Percentiles rank a stretch among this genome's conserved stretches.
Conservation (phyloP, 2,797 vertebrate species). For the Propithecus perrieri region DNA sequence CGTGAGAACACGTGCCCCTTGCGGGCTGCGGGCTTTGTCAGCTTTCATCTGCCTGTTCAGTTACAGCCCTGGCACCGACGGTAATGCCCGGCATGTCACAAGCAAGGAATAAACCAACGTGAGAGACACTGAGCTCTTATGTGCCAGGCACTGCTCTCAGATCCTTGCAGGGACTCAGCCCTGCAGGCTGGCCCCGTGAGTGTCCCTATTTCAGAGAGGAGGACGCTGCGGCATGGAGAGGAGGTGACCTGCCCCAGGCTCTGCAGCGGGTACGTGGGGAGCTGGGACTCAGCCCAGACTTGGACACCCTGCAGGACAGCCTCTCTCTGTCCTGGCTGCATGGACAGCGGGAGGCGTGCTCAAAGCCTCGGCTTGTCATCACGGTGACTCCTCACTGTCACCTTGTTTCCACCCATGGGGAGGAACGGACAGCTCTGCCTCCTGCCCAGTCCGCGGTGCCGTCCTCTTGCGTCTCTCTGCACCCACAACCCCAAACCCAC, state of each 20-base stretch:
- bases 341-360: too few species aligned
- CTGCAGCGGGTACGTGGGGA: fast-evolving
- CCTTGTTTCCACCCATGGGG: fast-evolving
- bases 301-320: not conserved
- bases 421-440: not conserved
- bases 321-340: not conserved
- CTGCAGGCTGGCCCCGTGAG: not conserved
- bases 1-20: fast-evolving
- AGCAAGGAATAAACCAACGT: not conserved
- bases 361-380: not conserved
- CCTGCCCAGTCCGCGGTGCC: too few species aligned
- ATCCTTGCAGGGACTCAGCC: not conserved
- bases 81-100: fast-evolving
- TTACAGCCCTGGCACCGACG: not conserved
- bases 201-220: not conserved
- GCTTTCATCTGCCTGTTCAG: not conserved
- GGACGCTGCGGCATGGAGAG: not conserved
- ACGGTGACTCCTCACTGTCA: too few species aligned
- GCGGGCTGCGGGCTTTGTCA: not conserved
- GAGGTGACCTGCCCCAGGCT: not conserved
- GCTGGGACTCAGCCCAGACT: not conserved
- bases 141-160: not conserved
- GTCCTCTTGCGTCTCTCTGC: not conserved
- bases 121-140: not conserved
- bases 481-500: not conserved